Percentiles rank a stretch among this genome's conserved stretches.
phyloP scores from a whole-genome alignment of 37 sponge, comb jelly and placozoan species.

The Aphrocallistes beatrix region DNA sequence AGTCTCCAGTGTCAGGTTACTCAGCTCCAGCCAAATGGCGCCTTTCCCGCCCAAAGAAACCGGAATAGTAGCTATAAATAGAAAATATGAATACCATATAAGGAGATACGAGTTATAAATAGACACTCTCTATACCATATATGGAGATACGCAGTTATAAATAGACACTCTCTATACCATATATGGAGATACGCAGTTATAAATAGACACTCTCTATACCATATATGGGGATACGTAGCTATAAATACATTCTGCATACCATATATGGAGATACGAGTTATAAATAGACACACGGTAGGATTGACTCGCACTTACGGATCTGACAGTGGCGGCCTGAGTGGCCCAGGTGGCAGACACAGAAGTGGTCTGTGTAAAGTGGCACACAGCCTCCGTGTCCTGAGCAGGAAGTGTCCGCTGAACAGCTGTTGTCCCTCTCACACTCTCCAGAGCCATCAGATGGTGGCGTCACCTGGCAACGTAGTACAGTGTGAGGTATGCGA shows the following conservation, averaged over 20 bases:
- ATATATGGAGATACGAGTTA: too few relatives aligned
- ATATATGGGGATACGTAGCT: too few relatives aligned
- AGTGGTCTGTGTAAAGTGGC: not conserved
- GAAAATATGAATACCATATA: too few relatives aligned
- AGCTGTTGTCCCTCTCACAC: not conserved
- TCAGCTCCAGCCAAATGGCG: not conserved
- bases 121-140: too few relatives aligned
- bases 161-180: too few relatives aligned
- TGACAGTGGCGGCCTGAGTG: not conserved
- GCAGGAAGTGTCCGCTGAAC: not conserved
- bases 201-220: too few relatives aligned
- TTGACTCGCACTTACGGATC: not conserved
- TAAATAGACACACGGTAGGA: too few relatives aligned
- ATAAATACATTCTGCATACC: too few relatives aligned
- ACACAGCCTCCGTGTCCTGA: not conserved
- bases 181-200: too few relatives aligned
- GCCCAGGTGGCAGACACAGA: not conserved
- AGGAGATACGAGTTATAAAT: too few relatives aligned
- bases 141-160: too few relatives aligned
- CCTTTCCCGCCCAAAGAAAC: not conserved
- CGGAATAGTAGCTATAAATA: not conserved
- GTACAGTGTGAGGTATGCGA: not conserved
- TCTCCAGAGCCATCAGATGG: not conserved
- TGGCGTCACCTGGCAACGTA: not conserved
- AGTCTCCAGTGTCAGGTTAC: not conserved